Base-by-base conservation (phyloP, 2,888 invertebrate species). In the Stenurella melanura region DNA sequence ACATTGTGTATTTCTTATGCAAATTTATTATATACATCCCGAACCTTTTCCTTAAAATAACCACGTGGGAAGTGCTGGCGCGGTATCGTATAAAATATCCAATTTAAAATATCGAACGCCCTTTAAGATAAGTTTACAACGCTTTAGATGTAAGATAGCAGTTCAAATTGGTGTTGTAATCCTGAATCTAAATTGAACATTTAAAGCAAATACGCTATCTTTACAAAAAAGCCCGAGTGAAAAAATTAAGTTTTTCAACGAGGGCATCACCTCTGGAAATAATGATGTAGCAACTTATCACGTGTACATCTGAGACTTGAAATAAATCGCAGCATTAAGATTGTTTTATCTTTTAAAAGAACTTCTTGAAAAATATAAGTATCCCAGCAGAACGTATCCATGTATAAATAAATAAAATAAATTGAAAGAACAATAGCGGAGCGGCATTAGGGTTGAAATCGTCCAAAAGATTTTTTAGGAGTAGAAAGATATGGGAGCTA, bases 141-240 rank as follows among this genome's bases (percentile, higher is more conserved):
- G 50, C n/a, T 50, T 50, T 50, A 21, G 26, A 30, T 64, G 9
- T 64, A 19, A 64, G 64, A 64, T 64, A 64, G 38, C 64, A 38
- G 38, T 18, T 42, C 38, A 42, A 19, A 64, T 64, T 64, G 38
- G 42, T 38, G 64, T 42, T 19, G 64, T 64, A 64, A 34, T 64
- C 34, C 64, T 15, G 38, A 64, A 64, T 42, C 64, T 64, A 64
- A 42, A 64, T 64, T 64, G 64, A 38, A 64, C 64, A 17, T 17
- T n/a, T 17, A 38, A 17, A 38, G n/a, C 64, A 38, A 64, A 38
- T 17, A 17, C 18, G 64, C 18, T 58, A 34, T 64, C 30, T 64
- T 6, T 18, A 34, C 1, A 42, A 64, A 64, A 64, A 17, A 64
- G 18, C 1, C 42, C 42, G 42, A 17, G 15, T 64, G 42, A 42